Conservation (phyloP, 2,797 vertebrate species). For the Taeniopygia guttata region DNA sequence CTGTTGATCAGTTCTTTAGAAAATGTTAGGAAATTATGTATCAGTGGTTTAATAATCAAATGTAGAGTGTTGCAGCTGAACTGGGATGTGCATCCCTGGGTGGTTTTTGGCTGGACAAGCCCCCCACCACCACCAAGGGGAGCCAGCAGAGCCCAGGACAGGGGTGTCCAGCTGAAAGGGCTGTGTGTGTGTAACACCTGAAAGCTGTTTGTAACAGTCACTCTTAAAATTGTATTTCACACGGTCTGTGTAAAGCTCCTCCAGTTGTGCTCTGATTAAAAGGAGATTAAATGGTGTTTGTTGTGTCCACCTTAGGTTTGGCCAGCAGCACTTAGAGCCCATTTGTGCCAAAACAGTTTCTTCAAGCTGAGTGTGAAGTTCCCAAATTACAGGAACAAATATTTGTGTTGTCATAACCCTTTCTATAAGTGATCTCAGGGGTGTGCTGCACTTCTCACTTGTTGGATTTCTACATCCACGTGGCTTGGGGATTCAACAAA, state of each 20-base stretch:
- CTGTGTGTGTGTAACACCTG: neutral
- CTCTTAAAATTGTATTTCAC: neutral
- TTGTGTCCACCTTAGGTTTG: fast-evolving
- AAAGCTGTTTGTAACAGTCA: neutral
- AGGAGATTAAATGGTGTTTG: neutral
- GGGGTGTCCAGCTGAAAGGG: neutral
- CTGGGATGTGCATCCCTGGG: neutral
- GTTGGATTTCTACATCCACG: fast-evolving
- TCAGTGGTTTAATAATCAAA: neutral
- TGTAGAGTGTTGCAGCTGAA: neutral
- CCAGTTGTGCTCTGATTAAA: neutral
- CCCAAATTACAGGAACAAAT: neutral
- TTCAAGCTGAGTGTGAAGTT: neutral
- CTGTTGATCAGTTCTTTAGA: neutral
- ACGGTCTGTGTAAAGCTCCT: neutral
- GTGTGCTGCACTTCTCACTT: neutral
- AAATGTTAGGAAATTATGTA: neutral
- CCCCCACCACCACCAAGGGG: neutral
- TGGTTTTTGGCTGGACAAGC: neutral
- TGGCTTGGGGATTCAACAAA: neutral
- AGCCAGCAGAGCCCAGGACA: neutral
- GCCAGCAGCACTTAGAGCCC: neutral
- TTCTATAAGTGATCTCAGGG: neutral
- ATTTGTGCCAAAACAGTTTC: neutral
- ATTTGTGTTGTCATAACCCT: neutral